These are phyloP conservation scores for Graphium colonna DNA, from an alignment of 2,888 invertebrate species.

Conservation along the genomic window DNA sequence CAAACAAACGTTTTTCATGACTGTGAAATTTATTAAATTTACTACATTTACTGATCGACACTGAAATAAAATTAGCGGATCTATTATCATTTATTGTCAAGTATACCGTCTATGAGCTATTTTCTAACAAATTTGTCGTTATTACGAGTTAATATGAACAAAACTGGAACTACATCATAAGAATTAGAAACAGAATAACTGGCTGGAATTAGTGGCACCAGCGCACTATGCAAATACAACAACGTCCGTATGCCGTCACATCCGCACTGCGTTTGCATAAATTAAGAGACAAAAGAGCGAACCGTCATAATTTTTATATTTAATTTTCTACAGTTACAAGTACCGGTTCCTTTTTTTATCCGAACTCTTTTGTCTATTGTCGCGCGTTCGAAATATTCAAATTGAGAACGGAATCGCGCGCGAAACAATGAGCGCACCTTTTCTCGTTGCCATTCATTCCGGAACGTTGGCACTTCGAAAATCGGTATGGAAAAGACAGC, in stretches of 20 bases:
- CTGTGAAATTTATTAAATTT: too few species aligned
- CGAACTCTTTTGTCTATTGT: conserved; percentile 61
- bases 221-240: conserved; percentile 11
- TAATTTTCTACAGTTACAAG: conserved; percentile 78
- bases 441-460: conserved; percentile 41
- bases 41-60: too few species aligned
- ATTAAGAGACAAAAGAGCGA: conserved; percentile 65
- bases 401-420: conserved; percentile 71
- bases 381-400: conserved; percentile 74
- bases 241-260: conserved; percentile 37
- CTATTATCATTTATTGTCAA: too few species aligned
- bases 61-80: too few species aligned
- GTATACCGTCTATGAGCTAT: too few species aligned
- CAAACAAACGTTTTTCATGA: too few species aligned
- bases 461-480: conserved; percentile 33
- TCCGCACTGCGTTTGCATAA: conserved; percentile 68
- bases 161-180: not conserved
- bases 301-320: conserved; percentile 77
- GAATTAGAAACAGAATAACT: not conserved
- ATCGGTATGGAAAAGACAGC: conserved; percentile 25
- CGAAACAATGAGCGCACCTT: conserved; percentile 72
- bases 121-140: too few species aligned
- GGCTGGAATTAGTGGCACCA: not conserved
- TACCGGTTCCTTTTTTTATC: conserved; percentile 56
- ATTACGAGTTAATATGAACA: too few species aligned